phyloP scores from a whole-genome alignment of 2,888 invertebrate genomes.

The Cremastinae sp. region DNA sequence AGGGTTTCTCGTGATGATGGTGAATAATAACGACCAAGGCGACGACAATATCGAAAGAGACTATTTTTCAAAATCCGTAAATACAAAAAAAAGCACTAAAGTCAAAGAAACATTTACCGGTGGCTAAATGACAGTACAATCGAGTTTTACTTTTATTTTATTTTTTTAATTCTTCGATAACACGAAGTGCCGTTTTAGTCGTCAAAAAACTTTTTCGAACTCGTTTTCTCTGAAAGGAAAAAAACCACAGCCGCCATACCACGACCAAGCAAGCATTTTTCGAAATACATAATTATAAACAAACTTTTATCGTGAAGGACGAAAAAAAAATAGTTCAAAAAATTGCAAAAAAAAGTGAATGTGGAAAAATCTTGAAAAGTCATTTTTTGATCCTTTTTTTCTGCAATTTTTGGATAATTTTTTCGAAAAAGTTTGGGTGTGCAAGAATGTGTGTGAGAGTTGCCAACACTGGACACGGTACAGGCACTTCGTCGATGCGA shows the following conservation, averaged over 20 bases:
- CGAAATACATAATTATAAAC: conserved; percentile 12
- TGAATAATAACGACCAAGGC: conserved; percentile 68
- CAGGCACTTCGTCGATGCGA: conserved; percentile 65
- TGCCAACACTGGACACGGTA: conserved; percentile 70
- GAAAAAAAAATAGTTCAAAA: conserved; percentile 14
- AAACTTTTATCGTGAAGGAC: neutral
- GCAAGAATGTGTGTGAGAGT: conserved; percentile 53
- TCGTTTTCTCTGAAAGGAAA: conserved; percentile 1
- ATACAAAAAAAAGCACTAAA: conserved; percentile 15
- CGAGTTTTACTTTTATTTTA: conserved; percentile 30
- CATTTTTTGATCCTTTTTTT: conserved; percentile 20
- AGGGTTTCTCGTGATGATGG: conserved; percentile 76
- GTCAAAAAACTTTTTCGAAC: conserved; percentile 27
- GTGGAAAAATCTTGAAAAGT: neutral
- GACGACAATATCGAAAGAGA: conserved; percentile 68
- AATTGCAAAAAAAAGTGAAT: neutral
- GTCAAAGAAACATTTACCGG: neutral
- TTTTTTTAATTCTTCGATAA: neutral
- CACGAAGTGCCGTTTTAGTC: conserved; percentile 35
- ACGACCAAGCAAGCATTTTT: conserved; percentile 77
- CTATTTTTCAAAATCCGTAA: conserved; percentile 40
- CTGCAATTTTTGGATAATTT: conserved; percentile 19
- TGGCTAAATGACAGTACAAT: conserved; percentile 17
- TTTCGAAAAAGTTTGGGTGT: conserved; percentile 39
- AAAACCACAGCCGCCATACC: conserved; percentile 76